phyloP scores from a whole-genome alignment of 1,140 invertebrate genomes.

The Ruditapes philippinarum region DNA sequence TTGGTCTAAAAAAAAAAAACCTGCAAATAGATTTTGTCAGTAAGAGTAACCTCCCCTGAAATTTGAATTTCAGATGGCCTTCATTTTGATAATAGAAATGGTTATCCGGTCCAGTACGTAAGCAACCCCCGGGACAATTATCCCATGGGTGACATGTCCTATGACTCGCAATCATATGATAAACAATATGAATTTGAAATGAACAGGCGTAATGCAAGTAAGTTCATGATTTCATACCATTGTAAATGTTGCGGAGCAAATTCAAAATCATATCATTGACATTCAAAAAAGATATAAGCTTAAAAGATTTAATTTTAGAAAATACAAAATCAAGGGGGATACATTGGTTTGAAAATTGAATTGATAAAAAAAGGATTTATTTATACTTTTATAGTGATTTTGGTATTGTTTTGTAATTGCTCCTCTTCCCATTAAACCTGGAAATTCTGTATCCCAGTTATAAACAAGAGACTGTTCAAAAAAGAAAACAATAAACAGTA shows the following conservation, averaged over 20 bases:
- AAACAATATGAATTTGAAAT: constrained; percentile 79
- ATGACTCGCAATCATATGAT: constrained; percentile 77
- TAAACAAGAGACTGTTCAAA: no score
- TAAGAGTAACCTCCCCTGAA: constrained; percentile 57
- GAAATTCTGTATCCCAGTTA: no score
- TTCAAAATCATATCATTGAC: background rate
- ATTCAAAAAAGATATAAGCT: no score
- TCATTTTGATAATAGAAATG: constrained; percentile 66
- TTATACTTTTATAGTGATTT: no score
- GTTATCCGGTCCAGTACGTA: constrained; percentile 58
- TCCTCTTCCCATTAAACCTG: background rate
- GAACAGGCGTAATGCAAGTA: constrained; percentile 80
- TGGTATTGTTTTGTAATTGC: background rate
- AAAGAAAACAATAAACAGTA: no score
- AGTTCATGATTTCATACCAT: constrained; percentile 63
- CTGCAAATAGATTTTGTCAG: background rate
- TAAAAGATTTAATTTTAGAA: no score
- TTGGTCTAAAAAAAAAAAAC: background rate
- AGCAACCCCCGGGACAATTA: constrained; percentile 64
- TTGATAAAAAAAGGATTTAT: no score
- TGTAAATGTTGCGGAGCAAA: background rate
- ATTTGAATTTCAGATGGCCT: constrained; percentile 65
- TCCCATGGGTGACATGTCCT: constrained; percentile 75
- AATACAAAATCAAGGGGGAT: no score
- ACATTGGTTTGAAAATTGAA: no score